A percentile compares a stretch with the other conserved stretches of the same genome.
Evolutionary conservation across 2,797 vertebrate species (phyloP).

Genomic region (Pangasius macronema): DNA sequence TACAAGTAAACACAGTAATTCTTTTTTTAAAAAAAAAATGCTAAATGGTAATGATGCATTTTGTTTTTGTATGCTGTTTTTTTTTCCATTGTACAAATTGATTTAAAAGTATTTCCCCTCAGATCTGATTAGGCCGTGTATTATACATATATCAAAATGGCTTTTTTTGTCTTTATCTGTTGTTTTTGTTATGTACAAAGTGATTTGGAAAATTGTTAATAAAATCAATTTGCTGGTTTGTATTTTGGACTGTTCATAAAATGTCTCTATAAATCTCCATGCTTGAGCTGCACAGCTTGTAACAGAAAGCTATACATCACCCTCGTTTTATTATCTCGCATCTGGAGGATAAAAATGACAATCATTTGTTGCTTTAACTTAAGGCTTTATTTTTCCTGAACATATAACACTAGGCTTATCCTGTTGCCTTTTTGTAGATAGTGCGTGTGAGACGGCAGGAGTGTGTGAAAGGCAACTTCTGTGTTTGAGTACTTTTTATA

Average conservation of each 20-base stretch:
- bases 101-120: constrained; percentile 61
- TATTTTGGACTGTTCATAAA: constrained; percentile 57
- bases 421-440: neutral
- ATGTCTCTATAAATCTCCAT: neutral
- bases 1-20: constrained; percentile 46
- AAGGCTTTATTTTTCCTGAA: neutral
- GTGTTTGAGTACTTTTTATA: constrained; percentile 15
- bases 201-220: constrained; percentile 86
- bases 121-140: constrained; percentile 79
- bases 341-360: neutral
- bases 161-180: constrained; percentile 49
- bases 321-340: neutral
- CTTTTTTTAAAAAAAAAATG: constrained; percentile 56
- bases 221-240: constrained; percentile 83
- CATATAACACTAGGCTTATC: neutral
- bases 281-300: neutral
- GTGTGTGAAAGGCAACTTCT: neutral
- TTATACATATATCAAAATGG: constrained; percentile 79
- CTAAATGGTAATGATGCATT: constrained; percentile 45
- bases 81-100: constrained; percentile 63
- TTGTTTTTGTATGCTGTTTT: constrained; percentile 44
- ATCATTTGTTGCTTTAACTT: neutral
- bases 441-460: neutral
- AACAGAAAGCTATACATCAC: neutral
- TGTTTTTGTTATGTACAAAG: constrained; percentile 81